Base-by-base conservation (phyloP, 2,113 vertebrate genomes). In the Phocoena sinus region DNA sequence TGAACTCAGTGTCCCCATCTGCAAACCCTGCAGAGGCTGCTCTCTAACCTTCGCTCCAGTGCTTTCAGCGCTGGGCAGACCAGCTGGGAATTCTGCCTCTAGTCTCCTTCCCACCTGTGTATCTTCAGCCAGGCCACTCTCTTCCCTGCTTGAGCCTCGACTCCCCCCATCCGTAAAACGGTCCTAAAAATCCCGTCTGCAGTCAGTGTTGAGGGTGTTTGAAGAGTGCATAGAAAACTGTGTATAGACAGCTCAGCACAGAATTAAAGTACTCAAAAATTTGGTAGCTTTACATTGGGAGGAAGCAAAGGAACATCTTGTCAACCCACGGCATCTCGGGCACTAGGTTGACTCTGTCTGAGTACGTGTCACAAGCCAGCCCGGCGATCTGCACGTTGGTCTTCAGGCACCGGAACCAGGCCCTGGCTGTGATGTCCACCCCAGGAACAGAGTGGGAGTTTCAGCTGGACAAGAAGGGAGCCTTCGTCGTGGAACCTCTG, bases 311-410 rank as follows among this genome's bases (percentile, higher is more conserved):
- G 70, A 47, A 11, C 17, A 8, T 58, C 65, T 63, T 60, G 23
- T 31, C 56, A 28, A 68, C 18, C 53, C 65, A 1, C 0, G 0
- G 53, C 1, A 4, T 73, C 4, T 3, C 62, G 7, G 63, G 70
- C 7, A 2, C 25, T 1, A 6, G 44, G 8, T 56, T 3, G 8
- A 67, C 47, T 50, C 50, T 62, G 77, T 13, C 74, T 11, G 1
- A 6, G 0, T 8, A 3, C 5, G 7, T 70, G 79, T 62, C 63
- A n/a, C 2, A 82, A 77, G 77, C 23, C 20, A 70, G 44, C 65
- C 80, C 28, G 41, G 60, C 71, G 81, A 63, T 47, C 21, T 26
- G 26, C 26, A 3, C 0, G 23, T 20, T 12, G 0, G 20, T 13
- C 77, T 62, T 68, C 84, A 89, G 84, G 80, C 74, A 17, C 53